phyloP scores from a whole-genome alignment of 2,888 invertebrate genomes.

The Sericinus montela region DNA sequence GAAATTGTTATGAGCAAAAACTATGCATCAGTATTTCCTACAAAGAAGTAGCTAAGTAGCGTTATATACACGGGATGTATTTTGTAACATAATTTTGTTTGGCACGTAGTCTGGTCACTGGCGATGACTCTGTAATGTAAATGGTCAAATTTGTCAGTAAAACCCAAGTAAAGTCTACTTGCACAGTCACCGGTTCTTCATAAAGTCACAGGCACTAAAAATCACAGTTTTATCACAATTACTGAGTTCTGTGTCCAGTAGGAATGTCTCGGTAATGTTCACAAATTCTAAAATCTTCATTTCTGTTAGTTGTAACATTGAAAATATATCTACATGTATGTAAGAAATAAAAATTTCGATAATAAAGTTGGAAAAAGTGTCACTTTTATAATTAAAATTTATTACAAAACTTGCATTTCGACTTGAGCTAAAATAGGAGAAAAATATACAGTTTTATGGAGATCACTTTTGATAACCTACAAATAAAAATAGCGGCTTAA shows the following conservation, averaged over 20 bases:
- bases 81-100: conserved; percentile 34
- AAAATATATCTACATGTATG: not conserved
- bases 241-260: conserved; percentile 18
- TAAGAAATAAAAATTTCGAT: not conserved
- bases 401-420: not conserved
- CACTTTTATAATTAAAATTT: not conserved
- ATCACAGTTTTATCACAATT: conserved; percentile 42
- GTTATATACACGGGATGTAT: conserved; percentile 11
- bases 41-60: not conserved
- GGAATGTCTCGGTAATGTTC: conserved; percentile 25
- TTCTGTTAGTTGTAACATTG: not conserved
- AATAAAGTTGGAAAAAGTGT: not conserved
- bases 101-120: conserved; percentile 55
- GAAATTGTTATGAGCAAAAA: too few species aligned
- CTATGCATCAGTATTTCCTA: not conserved
- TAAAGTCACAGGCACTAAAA: conserved; percentile 32
- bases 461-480: not conserved
- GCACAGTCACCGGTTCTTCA: conserved; percentile 45
- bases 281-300: conserved; percentile 19
- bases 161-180: conserved; percentile 24
- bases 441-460: not conserved
- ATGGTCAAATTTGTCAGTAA: conserved; percentile 67
- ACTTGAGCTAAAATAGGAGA: not conserved
- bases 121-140: conserved; percentile 65
- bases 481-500: not conserved